A percentile compares a stretch with the other conserved stretches of the same genome.
Evolutionary conservation across 2,113 vertebrate species (phyloP).

Genomic region (Indri indri): DNA sequence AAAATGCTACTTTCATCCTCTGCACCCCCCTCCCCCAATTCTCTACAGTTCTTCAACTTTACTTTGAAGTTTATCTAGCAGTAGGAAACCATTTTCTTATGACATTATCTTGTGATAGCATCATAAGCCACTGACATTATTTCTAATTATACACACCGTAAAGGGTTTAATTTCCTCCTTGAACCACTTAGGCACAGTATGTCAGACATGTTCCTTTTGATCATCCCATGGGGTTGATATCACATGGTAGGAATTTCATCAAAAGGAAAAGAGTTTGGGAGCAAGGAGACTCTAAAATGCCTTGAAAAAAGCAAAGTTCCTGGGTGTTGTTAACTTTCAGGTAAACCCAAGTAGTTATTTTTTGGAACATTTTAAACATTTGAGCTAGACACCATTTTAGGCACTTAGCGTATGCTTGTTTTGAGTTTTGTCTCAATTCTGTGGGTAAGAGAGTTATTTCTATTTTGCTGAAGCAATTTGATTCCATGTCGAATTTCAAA

Average conservation of each 20-base stretch:
- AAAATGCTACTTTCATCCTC: background rate
- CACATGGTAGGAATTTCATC: background rate
- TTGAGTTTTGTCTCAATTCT: background rate
- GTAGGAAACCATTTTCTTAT: background rate
- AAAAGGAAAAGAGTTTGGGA: background rate
- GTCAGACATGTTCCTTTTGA: background rate
- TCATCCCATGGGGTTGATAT: slow-evolving; percentile 4
- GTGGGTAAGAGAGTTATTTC: background rate
- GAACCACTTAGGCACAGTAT: background rate
- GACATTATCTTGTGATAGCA: background rate
- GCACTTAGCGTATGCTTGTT: background rate
- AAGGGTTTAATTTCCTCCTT: slow-evolving; percentile 57
- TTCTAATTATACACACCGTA: background rate
- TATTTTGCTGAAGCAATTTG: background rate
- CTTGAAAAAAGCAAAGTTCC: background rate
- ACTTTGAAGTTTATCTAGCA: slow-evolving; percentile 40
- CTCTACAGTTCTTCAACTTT: slow-evolving; percentile 4
- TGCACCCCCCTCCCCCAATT: background rate
- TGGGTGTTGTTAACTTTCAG: background rate
- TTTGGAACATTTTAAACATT: background rate
- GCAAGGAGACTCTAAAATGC: background rate
- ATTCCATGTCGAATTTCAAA: background rate
- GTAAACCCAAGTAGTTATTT: background rate
- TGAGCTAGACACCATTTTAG: background rate
- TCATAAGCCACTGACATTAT: slow-evolving; percentile 28